Percentiles rank a stretch among this genome's conserved stretches.
These are phyloP conservation scores for Lonchura striata DNA, from an alignment of 2,113 vertebrate species.

Conservation along the genomic window DNA sequence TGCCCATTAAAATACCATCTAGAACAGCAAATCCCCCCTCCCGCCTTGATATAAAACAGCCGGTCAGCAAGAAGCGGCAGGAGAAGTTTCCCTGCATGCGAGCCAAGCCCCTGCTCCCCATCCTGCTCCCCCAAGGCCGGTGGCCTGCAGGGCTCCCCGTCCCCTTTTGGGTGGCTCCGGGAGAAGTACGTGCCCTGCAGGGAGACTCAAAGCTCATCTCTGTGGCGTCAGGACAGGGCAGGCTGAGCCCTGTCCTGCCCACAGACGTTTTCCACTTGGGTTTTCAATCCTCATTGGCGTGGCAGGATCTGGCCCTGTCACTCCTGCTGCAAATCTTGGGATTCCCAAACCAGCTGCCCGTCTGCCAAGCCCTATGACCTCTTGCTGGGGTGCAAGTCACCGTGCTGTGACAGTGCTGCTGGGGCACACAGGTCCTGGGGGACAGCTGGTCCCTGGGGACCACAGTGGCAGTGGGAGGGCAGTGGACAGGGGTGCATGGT, in stretches of 20 bases:
- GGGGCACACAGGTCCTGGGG: not conserved
- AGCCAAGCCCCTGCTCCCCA: not conserved
- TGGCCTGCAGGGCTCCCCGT: not conserved
- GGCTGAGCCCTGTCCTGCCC: not conserved
- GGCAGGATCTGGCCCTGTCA: not conserved
- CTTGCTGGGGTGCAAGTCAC: not conserved
- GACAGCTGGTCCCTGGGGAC: not conserved
- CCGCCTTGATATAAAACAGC: constrained; percentile 67
- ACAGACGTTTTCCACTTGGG: not conserved
- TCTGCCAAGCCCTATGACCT: not conserved
- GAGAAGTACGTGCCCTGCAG: not conserved
- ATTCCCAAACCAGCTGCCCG: not conserved
- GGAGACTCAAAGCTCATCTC: not conserved
- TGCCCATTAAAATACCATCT: constrained; percentile 70
- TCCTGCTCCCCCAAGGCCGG: not conserved
- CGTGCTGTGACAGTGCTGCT: fast-evolving
- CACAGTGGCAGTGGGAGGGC: fast-evolving
- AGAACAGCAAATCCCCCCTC: constrained; percentile 66
- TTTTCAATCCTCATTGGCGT: not conserved
- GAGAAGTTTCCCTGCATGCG: not conserved
- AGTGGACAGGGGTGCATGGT: fast-evolving
- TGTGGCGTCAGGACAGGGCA: not conserved
- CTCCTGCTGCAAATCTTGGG: not conserved
- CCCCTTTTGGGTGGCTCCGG: not conserved
- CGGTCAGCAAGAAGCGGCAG: constrained; percentile 34